A percentile compares a stretch with the other conserved stretches of the same genome.
phyloP scores from a whole-genome alignment of 2,113 vertebrate genomes.

The Tapirus terrestris region DNA sequence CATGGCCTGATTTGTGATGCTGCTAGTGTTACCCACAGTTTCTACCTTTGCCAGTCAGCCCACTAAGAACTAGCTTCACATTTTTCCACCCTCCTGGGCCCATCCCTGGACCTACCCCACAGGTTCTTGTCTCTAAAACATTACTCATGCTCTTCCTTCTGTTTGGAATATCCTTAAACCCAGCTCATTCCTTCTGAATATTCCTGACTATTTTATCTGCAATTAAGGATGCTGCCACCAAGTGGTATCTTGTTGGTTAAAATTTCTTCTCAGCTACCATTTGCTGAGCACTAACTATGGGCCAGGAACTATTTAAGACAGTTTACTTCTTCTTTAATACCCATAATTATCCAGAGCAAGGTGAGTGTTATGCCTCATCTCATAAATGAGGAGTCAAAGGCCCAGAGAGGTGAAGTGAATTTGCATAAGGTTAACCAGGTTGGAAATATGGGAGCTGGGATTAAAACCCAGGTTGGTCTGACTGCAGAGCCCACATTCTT shows the following conservation, averaged over 20 bases:
- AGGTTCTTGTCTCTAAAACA: background rate
- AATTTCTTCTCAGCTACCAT: background rate
- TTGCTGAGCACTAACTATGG: background rate
- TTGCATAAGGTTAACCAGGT: background rate
- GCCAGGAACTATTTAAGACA: background rate
- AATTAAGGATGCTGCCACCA: conserved; percentile 26
- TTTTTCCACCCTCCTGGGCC: background rate
- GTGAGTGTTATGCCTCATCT: background rate
- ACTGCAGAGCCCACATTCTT: background rate
- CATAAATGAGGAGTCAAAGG: background rate
- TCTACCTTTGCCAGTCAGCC: background rate
- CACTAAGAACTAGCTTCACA: background rate
- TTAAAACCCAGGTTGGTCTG: conserved; percentile 3
- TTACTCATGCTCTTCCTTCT: background rate
- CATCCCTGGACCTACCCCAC: background rate
- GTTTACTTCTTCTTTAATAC: background rate
- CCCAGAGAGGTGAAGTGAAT: background rate
- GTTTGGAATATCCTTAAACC: background rate
- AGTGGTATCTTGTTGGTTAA: conserved; percentile 13
- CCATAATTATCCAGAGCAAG: background rate
- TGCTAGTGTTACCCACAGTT: background rate
- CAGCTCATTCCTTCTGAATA: conserved; percentile 25
- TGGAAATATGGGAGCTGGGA: background rate
- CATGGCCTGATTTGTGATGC: background rate
- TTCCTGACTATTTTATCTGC: background rate